Evolutionary conservation across 2,888 invertebrate species (phyloP).

Genomic region (Chironomus tentans): DNA sequence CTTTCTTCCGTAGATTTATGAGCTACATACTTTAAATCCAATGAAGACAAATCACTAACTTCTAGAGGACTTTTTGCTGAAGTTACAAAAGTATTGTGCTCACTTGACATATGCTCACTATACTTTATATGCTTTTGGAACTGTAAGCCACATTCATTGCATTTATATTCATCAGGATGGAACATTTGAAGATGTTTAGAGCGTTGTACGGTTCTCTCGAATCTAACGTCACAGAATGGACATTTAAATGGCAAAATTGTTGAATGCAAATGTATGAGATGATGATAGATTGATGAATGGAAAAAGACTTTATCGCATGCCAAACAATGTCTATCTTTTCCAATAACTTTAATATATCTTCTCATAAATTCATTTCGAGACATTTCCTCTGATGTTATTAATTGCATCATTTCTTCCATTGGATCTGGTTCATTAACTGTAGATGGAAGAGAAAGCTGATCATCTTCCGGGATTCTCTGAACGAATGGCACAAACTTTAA

Average conservation of each 20-base stretch:
- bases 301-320: not conserved
- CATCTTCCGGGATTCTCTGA: not conserved
- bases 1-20: not conserved
- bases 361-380: not conserved
- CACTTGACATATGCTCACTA: conserved; percentile 7
- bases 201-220: not conserved
- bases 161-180: conserved; percentile 20
- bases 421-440: not conserved
- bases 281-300: not conserved
- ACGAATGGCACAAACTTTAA: not conserved
- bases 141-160: conserved; percentile 8
- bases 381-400: not conserved
- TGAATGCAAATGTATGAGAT: not conserved
- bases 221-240: conserved; percentile 19
- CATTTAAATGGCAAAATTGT: conserved; percentile 4
- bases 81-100: not conserved
- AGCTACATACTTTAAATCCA: not conserved
- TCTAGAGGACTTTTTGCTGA: not conserved
- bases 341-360: not conserved
- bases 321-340: not conserved
- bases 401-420: not conserved
- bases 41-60: not conserved
- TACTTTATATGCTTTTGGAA: not conserved
- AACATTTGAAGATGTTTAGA: not conserved
- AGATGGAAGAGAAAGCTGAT: not conserved